Evolutionary conservation across 1,140 invertebrate species (phyloP).

Genomic region (Melanaphis sacchari): DNA sequence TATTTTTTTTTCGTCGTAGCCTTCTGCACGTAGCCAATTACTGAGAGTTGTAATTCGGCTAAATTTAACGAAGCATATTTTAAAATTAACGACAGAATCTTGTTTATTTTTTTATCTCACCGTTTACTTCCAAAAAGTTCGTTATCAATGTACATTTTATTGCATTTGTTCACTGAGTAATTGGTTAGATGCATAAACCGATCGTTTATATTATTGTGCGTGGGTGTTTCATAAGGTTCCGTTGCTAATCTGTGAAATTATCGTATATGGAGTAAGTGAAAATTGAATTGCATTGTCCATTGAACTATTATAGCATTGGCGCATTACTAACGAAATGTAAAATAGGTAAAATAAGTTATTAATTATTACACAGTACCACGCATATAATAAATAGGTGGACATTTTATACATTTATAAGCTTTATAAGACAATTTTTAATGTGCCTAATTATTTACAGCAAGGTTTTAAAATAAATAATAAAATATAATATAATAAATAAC

Average conservation of each 20-base stretch:
- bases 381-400: not conserved
- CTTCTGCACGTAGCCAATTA: constrained; percentile 68
- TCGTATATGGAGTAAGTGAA: not conserved
- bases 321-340: not conserved
- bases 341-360: not conserved
- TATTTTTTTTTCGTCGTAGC: constrained; percentile 76
- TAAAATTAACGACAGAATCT: not conserved
- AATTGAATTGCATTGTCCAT: not conserved
- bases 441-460: not conserved
- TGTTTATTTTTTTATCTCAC: not conserved
- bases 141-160: constrained; percentile 46
- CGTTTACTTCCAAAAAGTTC: constrained; percentile 38
- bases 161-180: constrained; percentile 57
- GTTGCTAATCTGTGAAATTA: constrained; percentile 68
- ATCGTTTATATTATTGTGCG: constrained; percentile 64
- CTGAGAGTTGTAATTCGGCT: constrained; percentile 71
- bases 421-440: not conserved
- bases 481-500: too few relatives aligned
- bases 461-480: too few relatives aligned
- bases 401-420: not conserved
- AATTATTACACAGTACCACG: not conserved
- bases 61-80: constrained; percentile 53
- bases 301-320: not conserved
- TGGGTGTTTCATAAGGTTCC: constrained; percentile 68
- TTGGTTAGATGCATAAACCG: constrained; percentile 89